A percentile compares a stretch with the other conserved stretches of the same genome.
These are phyloP conservation scores for Tricholaema leucomelas DNA, from an alignment of 2,113 vertebrate genomes.

Conservation along the genomic window DNA sequence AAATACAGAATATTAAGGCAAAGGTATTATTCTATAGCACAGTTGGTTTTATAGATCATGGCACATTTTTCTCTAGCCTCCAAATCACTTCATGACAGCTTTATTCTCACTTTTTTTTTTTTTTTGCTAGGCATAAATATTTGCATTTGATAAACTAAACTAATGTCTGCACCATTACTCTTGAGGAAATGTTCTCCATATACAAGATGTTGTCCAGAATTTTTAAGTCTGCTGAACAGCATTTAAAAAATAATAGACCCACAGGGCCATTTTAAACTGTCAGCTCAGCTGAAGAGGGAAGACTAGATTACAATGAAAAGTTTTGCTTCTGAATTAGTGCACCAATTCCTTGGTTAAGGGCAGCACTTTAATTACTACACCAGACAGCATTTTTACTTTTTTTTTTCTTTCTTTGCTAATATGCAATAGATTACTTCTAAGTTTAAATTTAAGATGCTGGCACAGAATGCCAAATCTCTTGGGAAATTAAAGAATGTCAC, in stretches of 20 bases:
- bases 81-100: constrained; percentile 1
- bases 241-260: constrained; percentile 10
- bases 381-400: background rate
- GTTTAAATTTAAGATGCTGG: constrained; percentile 26
- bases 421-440: constrained; percentile 8
- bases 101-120: background rate
- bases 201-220: background rate
- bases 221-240: background rate
- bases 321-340: background rate
- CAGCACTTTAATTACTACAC: background rate
- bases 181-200: constrained; percentile 16
- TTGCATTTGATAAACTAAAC: constrained; percentile 23
- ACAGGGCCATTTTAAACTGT: background rate
- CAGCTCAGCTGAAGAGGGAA: constrained; percentile 4
- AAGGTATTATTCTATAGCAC: background rate
- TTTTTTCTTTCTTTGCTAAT: background rate
- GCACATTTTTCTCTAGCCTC: background rate
- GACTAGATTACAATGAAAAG: background rate
- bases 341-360: background rate
- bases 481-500: constrained; percentile 50
- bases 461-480: background rate
- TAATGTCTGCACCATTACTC: background rate
- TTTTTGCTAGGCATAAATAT: background rate
- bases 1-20: background rate
- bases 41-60: background rate